Conservation (phyloP, 2,797 vertebrate genomes). For the Melanogrammus aeglefinus region DNA sequence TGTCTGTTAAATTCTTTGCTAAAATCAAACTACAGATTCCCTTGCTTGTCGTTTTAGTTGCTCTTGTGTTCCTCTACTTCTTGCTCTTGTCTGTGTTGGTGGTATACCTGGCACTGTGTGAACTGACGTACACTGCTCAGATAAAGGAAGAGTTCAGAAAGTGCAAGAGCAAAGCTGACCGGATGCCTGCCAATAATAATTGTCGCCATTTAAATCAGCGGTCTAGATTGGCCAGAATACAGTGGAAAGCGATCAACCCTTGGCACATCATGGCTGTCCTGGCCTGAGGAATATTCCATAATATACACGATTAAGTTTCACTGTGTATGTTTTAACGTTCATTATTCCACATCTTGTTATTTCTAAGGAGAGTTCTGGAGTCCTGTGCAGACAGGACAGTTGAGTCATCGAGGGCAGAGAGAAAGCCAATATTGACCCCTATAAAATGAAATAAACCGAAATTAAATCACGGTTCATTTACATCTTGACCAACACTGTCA, state of each 20-base stretch:
- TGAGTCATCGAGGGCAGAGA: neutral
- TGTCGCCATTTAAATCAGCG: neutral
- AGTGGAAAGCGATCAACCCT: neutral
- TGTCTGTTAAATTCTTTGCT: too few relatives aligned
- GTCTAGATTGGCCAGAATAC: neutral
- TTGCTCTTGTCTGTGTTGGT: neutral
- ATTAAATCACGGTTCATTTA: too few relatives aligned
- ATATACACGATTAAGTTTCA: neutral
- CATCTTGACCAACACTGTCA: too few relatives aligned
- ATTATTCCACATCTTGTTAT: too few relatives aligned
- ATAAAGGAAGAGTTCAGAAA: neutral
- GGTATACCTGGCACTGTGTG: too few relatives aligned
- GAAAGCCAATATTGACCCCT: neutral
- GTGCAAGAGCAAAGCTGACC: neutral
- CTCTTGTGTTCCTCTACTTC: too few relatives aligned
- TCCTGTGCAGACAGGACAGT: neutral
- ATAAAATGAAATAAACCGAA: neutral
- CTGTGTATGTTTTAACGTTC: neutral
- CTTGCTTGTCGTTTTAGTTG: too few relatives aligned
- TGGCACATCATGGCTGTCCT: neutral
- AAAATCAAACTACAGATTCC: too few relatives aligned
- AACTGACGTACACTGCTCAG: too few relatives aligned
- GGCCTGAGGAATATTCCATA: neutral
- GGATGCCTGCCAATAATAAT: too few relatives aligned
- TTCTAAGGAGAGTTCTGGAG: neutral